phyloP scores from a whole-genome alignment of 2,113 vertebrate species.

The Mormoops blainvillei region DNA sequence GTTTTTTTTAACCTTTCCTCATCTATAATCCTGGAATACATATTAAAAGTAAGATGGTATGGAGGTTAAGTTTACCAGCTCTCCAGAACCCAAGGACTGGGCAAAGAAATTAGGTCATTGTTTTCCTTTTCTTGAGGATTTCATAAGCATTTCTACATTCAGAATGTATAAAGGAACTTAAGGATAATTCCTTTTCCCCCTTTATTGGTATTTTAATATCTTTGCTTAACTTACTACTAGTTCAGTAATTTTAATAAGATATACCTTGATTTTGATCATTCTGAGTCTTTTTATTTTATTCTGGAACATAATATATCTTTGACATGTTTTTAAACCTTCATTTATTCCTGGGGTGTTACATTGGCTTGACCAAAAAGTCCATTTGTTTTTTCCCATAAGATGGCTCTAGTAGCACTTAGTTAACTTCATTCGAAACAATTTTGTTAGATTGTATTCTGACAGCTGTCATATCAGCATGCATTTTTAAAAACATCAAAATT shows the following conservation, averaged over 20 bases:
- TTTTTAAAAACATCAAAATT: no score
- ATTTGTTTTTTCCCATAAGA: no score
- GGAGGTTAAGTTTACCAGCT: not conserved
- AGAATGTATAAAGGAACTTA: not conserved
- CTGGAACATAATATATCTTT: not conserved
- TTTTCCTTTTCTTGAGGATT: not conserved
- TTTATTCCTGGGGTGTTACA: not conserved
- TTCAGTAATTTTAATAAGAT: not conserved
- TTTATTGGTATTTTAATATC: not conserved
- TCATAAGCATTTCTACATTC: not conserved
- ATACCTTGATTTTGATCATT: not conserved
- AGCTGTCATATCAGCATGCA: no score
- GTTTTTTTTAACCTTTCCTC: not conserved
- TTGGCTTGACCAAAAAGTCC: no score
- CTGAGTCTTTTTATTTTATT: not conserved
- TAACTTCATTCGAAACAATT: no score
- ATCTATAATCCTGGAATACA: not conserved
- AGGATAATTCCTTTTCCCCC: not conserved
- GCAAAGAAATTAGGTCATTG: not conserved
- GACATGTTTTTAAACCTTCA: not conserved
- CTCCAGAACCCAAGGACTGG: not conserved
- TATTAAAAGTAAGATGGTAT: not conserved
- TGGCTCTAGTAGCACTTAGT: no score
- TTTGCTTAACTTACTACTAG: not conserved
- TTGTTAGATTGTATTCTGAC: no score